These are phyloP conservation scores for Apamea anceps DNA, from an alignment of 2,888 invertebrate species.

Conservation along the genomic window DNA sequence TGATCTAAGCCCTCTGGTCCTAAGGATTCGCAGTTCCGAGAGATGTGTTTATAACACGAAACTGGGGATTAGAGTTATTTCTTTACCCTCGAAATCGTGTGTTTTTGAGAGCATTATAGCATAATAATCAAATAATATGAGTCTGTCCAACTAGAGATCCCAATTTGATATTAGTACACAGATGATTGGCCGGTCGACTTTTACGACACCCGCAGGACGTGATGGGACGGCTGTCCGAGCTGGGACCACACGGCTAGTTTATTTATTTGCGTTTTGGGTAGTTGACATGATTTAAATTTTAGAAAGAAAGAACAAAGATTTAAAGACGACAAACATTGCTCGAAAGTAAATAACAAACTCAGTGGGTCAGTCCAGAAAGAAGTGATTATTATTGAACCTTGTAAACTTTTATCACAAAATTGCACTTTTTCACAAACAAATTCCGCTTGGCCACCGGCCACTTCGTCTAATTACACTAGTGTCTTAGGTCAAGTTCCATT, in stretches of 20 bases:
- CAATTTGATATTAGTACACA: slow-evolving; percentile 24
- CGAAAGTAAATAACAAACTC: background rate
- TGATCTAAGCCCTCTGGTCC: slow-evolving; percentile 16
- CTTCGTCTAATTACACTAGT: background rate
- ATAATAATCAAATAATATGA: slow-evolving; percentile 1
- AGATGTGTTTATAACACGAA: slow-evolving; percentile 8
- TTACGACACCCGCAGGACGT: slow-evolving; percentile 43
- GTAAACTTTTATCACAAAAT: background rate
- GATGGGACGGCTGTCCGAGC: slow-evolving; percentile 30
- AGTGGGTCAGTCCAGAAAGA: background rate
- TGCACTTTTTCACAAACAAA: background rate
- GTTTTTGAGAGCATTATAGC: background rate
- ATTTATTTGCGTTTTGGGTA: slow-evolving; percentile 30
- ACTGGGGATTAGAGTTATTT: background rate
- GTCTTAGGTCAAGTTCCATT: slow-evolving; percentile 23
- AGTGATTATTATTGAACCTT: background rate
- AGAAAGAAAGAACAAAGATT: background rate
- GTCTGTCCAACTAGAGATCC: slow-evolving; percentile 15
- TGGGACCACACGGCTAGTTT: slow-evolving; percentile 38
- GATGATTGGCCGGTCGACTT: slow-evolving; percentile 33
- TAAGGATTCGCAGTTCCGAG: slow-evolving; percentile 13
- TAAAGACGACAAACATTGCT: background rate
- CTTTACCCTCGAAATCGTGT: background rate
- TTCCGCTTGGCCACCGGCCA: slow-evolving; percentile 5
- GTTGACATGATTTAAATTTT: background rate